Conservation (phyloP, 2,888 invertebrate genomes). For the Ochropleura leucogaster region DNA sequence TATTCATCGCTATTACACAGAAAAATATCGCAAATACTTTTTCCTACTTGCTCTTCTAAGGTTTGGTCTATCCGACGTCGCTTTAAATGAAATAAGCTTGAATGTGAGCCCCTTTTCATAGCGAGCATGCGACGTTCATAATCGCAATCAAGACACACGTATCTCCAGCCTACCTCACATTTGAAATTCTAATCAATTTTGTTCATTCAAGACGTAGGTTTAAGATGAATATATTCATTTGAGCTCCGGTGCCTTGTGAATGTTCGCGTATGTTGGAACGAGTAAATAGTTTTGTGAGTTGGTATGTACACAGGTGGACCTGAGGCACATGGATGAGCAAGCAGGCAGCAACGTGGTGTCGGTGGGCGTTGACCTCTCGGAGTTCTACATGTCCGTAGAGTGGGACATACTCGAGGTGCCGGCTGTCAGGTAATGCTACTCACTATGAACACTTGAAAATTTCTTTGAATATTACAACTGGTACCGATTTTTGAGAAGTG, state of each 20-base stretch:
- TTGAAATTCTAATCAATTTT: conserved; percentile 56
- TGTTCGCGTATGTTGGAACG: conserved; percentile 38
- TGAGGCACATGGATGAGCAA: conserved; percentile 97
- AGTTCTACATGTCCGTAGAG: conserved; percentile 99
- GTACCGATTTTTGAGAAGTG: background rate
- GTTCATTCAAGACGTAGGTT: conserved; percentile 50
- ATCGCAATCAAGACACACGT: conserved; percentile 49
- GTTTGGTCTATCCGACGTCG: conserved; percentile 10
- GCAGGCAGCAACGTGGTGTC: conserved; percentile 97
- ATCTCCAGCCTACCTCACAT: conserved; percentile 43
- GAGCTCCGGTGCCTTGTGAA: conserved; percentile 64
- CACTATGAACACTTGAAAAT: background rate
- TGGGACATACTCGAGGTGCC: conserved; percentile 99
- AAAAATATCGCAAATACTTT: background rate
- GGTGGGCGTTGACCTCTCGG: conserved; percentile 98
- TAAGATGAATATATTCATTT: conserved; percentile 54
- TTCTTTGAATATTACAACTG: background rate
- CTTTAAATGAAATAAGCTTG: conserved; percentile 33
- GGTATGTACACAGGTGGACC: conserved; percentile 93
- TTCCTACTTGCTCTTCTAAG: conserved; percentile 19
- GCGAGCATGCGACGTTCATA: conserved; percentile 39
- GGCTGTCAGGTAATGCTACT: conserved; percentile 93
- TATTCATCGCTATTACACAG: conserved; percentile 3
- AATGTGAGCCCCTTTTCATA: conserved; percentile 35
- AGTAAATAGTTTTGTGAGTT: conserved; percentile 68